phyloP scores from a whole-genome alignment of 2,113 vertebrate genomes.

The Hipposideros armiger region DNA sequence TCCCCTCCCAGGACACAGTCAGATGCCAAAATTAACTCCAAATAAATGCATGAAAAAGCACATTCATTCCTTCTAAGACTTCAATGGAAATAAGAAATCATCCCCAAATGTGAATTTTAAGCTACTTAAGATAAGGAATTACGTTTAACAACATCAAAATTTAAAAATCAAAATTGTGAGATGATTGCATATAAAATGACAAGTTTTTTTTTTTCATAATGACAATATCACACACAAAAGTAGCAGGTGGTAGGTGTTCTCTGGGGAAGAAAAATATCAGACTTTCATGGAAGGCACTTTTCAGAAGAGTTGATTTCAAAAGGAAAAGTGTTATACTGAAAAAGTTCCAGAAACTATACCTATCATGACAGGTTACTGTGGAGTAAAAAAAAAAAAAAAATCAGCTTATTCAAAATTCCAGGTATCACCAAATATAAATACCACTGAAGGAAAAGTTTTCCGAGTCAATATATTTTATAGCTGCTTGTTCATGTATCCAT shows the following conservation, averaged over 20 bases:
- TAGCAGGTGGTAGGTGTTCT: slow-evolving; percentile 69
- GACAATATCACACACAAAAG: slow-evolving; percentile 64
- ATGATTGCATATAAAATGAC: slow-evolving; percentile 51
- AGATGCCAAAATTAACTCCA: neutral
- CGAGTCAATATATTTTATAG: slow-evolving; percentile 46
- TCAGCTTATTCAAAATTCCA: neutral
- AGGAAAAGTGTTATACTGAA: slow-evolving; percentile 59
- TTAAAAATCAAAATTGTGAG: neutral
- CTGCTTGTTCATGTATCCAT: neutral
- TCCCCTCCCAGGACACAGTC: neutral
- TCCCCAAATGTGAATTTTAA: slow-evolving; percentile 39
- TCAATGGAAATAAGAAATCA: slow-evolving; percentile 19
- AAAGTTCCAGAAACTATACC: slow-evolving; percentile 64
- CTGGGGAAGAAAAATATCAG: slow-evolving; percentile 75
- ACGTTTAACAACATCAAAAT: neutral
- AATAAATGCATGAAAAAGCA: neutral
- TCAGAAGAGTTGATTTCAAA: slow-evolving; percentile 79
- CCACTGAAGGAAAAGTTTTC: neutral
- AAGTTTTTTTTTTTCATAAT: slow-evolving; percentile 33
- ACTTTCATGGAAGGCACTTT: slow-evolving; percentile 64
- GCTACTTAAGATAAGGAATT: slow-evolving; percentile 8
- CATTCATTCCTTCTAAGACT: neutral
- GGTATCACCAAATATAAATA: neutral
- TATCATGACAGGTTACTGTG: neutral
- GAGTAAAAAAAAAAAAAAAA: slow-evolving; percentile 31